Evolutionary conservation across 2,113 vertebrate species (phyloP).

Genomic region (Halichoerus grypus): DNA sequence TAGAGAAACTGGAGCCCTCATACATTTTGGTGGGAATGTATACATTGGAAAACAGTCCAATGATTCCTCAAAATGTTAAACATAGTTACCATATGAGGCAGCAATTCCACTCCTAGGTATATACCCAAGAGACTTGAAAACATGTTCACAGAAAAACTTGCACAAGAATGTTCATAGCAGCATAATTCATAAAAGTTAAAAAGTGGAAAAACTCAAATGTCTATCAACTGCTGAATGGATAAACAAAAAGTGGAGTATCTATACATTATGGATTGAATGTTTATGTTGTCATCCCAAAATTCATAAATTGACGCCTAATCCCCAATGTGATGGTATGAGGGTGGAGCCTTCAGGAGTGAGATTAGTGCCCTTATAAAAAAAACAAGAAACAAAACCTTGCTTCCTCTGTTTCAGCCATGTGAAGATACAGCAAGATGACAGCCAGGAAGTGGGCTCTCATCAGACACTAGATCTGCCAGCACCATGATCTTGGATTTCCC

Average conservation of each 20-base stretch:
- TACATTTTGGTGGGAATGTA: neutral
- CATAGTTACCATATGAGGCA: neutral
- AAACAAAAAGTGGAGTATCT: conserved; percentile 13
- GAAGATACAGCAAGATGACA: neutral
- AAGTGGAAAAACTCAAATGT: neutral
- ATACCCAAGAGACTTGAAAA: neutral
- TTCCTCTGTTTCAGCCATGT: neutral
- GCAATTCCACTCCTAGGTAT: neutral
- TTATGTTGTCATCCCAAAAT: neutral
- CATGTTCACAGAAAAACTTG: neutral
- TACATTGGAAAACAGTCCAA: neutral
- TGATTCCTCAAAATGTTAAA: conserved; percentile 31
- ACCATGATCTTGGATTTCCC: neutral
- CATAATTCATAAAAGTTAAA: neutral
- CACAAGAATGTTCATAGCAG: neutral
- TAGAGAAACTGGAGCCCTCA: neutral
- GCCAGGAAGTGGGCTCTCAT: neutral
- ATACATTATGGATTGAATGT: neutral
- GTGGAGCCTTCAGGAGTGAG: neutral
- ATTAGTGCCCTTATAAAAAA: neutral
- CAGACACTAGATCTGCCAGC: neutral
- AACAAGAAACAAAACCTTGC: neutral
- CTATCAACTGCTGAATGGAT: neutral
- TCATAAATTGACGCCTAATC: neutral
- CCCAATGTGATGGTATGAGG: neutral